Evolutionary conservation across 2,888 invertebrate species (phyloP).

Genomic region (Marasmarcha lunaedactyla): DNA sequence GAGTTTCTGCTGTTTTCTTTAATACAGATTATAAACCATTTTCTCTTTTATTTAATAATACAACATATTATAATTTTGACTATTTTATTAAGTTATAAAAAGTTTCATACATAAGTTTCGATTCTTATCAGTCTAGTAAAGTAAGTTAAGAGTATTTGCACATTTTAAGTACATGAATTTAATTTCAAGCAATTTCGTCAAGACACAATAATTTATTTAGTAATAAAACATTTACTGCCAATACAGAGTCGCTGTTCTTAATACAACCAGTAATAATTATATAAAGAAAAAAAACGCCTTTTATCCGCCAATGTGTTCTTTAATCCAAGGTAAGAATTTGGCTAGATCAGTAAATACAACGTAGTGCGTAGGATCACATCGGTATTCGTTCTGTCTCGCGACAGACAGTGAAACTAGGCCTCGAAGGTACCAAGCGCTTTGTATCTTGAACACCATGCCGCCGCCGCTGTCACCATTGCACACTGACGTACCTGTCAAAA

Average conservation of each 20-base stretch:
- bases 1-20: constrained; percentile 23
- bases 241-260: no score
- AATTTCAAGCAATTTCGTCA: no score
- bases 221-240: no score
- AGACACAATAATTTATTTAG: no score
- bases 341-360: constrained; percentile 73
- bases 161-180: no score
- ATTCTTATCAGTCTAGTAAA: constrained; percentile 7
- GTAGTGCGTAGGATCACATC: constrained; percentile 72
- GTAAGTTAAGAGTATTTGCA: neutral
- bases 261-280: no score
- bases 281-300: no score
- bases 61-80: neutral
- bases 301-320: constrained; percentile 21
- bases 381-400: constrained; percentile 65
- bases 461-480: constrained; percentile 69
- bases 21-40: constrained; percentile 13
- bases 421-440: constrained; percentile 47
- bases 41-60: constrained; percentile 2
- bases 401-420: constrained; percentile 72
- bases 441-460: constrained; percentile 57
- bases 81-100: no score
- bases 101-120: no score
- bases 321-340: constrained; percentile 68
- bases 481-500: constrained; percentile 63